A percentile compares a stretch with the other conserved stretches of the same genome.
phyloP scores from a whole-genome alignment of 2,888 invertebrate species.

The Patella depressa region DNA sequence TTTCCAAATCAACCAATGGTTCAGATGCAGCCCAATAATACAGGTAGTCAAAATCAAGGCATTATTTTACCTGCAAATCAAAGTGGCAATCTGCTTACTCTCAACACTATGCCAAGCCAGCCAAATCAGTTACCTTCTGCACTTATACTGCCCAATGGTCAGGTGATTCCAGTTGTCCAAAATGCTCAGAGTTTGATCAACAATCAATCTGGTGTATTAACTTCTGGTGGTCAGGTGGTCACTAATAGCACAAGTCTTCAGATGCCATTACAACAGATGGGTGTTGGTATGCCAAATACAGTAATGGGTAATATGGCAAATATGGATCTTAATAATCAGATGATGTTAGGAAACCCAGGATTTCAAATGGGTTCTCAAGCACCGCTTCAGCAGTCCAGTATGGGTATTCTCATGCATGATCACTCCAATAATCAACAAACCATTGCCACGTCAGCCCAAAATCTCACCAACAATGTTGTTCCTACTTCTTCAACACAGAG shows the following conservation, averaged over 20 bases:
- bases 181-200: constrained; percentile 63
- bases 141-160: constrained; percentile 70
- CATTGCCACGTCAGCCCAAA: background rate
- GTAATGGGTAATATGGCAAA: background rate
- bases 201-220: constrained; percentile 32
- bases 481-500: constrained; percentile 32
- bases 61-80: constrained; percentile 46
- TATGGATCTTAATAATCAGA: constrained; percentile 19
- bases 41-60: constrained; percentile 21
- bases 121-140: constrained; percentile 67
- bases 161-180: constrained; percentile 71
- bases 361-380: background rate
- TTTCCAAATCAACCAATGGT: constrained; percentile 2
- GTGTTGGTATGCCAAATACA: background rate
- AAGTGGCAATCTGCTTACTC: constrained; percentile 46
- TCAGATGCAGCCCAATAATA: constrained; percentile 5
- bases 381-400: constrained; percentile 17
- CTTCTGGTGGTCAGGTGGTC: constrained; percentile 11
- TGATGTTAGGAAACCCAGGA: background rate
- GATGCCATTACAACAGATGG: constrained; percentile 5
- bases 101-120: constrained; percentile 51
- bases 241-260: constrained; percentile 11
- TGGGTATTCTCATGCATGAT: background rate
- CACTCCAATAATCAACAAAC: constrained; percentile 18
- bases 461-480: constrained; percentile 32